Base-by-base conservation (phyloP, 2,888 invertebrate genomes). In the Cheilosia variabilis region DNA sequence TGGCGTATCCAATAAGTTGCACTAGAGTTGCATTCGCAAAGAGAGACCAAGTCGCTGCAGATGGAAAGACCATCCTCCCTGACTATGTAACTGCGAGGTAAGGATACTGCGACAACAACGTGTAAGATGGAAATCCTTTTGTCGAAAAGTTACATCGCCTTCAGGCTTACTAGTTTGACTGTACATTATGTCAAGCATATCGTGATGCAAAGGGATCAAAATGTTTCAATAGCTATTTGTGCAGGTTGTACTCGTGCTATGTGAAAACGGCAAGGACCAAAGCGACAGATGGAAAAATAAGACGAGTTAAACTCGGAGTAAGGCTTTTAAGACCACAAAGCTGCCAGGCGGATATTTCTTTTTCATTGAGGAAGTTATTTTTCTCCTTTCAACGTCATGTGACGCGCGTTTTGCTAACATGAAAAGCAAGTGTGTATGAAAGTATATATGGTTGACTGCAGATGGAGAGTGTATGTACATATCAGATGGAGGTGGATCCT, bases 221-320 rank as follows among this genome's bases (percentile, higher is more conserved):
- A 81, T 86, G 76, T 86, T 86, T 86, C 86, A 62, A 86, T 86
- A 81, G 86, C 72, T 81, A 76, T 81, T 81, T 86, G 86, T 72
- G 76, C 76, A 80, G 71, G 76, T 80, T 76, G 62, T 65, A 7
- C 31, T 27, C 27, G 27, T 27, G 27, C 7, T 31, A 31, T 80
- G 37, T 72, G 75, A 63, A 80, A 71, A 53, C 24, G 24, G 47
- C 86, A 71, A 58, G 43, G 19, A 58, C 45, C 58, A 34, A 17
- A 17, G 41, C 31, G 31, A 3, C 31, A 31, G 9, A 27, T 27
- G 41, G 43, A 41, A 43, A 45, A 55, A 55, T 34, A 31, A 19
- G 47, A 79, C 58, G 75, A 79, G 75, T 69, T 80, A 60, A 66
- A 69, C 60, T 63, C 31, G 27, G 45, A 53, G 55, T 69, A 75